Conservation (phyloP, 2,888 invertebrate genomes). For the Harpalus rufipes region DNA sequence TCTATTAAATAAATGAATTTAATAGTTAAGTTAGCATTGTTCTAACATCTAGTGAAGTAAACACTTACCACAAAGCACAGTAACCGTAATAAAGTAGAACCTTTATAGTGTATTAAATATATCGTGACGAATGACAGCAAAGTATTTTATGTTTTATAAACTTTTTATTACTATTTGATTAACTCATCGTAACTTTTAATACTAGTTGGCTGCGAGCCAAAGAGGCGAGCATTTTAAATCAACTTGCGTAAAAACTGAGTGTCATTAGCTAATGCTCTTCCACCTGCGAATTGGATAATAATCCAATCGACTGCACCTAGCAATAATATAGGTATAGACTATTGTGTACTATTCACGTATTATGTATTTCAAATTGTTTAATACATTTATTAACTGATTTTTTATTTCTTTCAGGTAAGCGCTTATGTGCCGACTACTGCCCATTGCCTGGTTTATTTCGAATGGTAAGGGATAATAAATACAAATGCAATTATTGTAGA, state of each 20-base stretch:
- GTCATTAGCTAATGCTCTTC: conserved; percentile 50
- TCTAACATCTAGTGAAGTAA: background rate
- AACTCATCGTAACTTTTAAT: conserved; percentile 45
- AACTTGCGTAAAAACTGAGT: conserved; percentile 21
- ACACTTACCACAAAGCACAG: background rate
- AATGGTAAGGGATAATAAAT: background rate
- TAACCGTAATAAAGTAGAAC: background rate
- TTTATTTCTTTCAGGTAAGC: conserved; percentile 17
- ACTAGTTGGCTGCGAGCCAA: conserved; percentile 22
- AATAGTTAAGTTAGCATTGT: background rate
- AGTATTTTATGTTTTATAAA: conserved; percentile 49
- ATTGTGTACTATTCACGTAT: background rate
- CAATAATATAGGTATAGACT: conserved; percentile 13
- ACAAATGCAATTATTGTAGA: background rate
- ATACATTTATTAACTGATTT: background rate
- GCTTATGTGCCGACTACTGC: background rate
- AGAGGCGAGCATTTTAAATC: conserved; percentile 47
- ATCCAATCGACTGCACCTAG: conserved; percentile 19
- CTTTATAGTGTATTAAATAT: conserved; percentile 29
- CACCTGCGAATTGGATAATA: conserved; percentile 47
- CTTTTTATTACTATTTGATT: conserved; percentile 55
- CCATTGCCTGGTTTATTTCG: background rate
- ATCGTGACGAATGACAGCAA: conserved; percentile 31
- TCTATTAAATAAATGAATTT: background rate
- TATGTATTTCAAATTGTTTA: background rate